A percentile compares a stretch with the other conserved stretches of the same genome.
Conservation (phyloP, 1,140 invertebrate genomes). For the Dinoponera quadriceps region DNA sequence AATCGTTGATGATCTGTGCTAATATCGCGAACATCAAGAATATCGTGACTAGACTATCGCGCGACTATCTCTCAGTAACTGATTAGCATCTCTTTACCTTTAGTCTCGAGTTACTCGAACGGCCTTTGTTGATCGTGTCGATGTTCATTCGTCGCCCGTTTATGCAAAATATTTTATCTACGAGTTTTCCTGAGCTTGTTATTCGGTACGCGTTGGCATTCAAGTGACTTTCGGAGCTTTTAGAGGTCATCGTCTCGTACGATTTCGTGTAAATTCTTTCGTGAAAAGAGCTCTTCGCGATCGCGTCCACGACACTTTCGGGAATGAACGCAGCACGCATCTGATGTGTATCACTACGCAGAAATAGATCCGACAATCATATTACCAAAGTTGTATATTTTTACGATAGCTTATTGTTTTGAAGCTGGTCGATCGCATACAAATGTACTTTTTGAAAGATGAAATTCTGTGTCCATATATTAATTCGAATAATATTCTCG, state of each 20-base stretch:
- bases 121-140: neutral
- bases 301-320: no score
- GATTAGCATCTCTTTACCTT: neutral
- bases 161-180: neutral
- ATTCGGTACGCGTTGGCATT: neutral
- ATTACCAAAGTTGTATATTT: no score
- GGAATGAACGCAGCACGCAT: no score
- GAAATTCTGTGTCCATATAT: no score
- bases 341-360: no score
- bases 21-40: neutral
- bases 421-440: no score
- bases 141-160: neutral
- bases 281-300: neutral
- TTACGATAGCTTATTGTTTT: no score
- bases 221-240: neutral
- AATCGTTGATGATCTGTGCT: neutral
- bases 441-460: no score
- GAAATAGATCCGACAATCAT: no score
- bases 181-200: neutral
- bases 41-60: neutral
- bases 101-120: neutral
- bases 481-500: no score
- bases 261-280: neutral
- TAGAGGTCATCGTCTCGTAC: neutral
- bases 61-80: neutral